phyloP scores from a whole-genome alignment of 2,888 invertebrate species.

The Pegoplata infirma region DNA sequence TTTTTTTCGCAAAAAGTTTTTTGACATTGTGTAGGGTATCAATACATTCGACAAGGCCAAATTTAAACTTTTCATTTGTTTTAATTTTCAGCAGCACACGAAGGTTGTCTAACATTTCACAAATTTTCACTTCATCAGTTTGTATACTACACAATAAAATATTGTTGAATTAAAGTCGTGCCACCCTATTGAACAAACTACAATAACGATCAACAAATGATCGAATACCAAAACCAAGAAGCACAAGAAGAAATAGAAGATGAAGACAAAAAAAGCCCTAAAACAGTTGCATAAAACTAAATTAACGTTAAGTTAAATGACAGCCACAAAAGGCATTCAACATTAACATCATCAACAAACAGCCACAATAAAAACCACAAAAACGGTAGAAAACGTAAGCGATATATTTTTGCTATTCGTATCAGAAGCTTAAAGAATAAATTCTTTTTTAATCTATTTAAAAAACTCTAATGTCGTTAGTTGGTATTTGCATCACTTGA shows the following conservation, averaged over 20 bases:
- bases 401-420: conserved; percentile 17
- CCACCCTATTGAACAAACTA: too few species aligned
- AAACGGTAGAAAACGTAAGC: conserved; percentile 33
- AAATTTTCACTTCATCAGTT: too few species aligned
- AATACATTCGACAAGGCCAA: too few species aligned
- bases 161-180: too few species aligned
- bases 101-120: too few species aligned
- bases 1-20: too few species aligned
- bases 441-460: neutral
- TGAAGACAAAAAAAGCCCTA: conserved; percentile 52
- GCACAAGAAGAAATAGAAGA: neutral
- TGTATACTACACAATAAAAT: too few species aligned
- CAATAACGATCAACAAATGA: conserved; percentile 20
- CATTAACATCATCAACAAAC: conserved; percentile 27
- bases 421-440: neutral
- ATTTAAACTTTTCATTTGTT: too few species aligned
- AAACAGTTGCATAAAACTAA: conserved; percentile 62
- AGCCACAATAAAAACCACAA: conserved; percentile 38
- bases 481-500: too few species aligned
- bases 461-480: too few species aligned
- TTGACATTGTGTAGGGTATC: too few species aligned
- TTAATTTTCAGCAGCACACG: too few species aligned
- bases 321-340: conserved; percentile 46
- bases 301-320: conserved; percentile 55
- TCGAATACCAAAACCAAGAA: conserved; percentile 28